A percentile compares a stretch with the other conserved stretches of the same genome.
Evolutionary conservation across 2,888 invertebrate species (phyloP).

Genomic region (Acrobasis suavella): DNA sequence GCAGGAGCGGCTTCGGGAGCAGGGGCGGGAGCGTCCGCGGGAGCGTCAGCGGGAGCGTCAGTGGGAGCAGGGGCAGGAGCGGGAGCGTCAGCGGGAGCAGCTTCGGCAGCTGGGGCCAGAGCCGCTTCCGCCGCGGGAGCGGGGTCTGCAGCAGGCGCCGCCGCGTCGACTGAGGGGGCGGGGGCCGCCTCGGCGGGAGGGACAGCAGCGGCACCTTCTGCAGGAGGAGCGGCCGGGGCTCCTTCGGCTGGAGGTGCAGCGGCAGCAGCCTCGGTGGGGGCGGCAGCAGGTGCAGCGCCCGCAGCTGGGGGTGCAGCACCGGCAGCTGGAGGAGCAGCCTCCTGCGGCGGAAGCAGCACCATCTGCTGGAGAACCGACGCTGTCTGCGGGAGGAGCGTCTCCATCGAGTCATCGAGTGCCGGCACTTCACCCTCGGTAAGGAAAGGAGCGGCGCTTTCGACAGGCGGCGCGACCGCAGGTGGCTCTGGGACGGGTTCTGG

Average conservation of each 20-base stretch:
- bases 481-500: constrained; percentile 45
- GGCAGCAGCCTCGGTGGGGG: constrained; percentile 53
- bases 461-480: constrained; percentile 48
- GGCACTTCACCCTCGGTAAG: constrained; percentile 43
- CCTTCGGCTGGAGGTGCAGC: constrained; percentile 51
- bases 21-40: constrained; percentile 27
- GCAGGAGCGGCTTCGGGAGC: constrained; percentile 33
- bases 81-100: constrained; percentile 23
- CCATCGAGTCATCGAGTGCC: constrained; percentile 19
- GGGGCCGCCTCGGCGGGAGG: constrained; percentile 53
- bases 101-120: constrained; percentile 33
- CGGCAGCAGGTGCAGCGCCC: constrained; percentile 40
- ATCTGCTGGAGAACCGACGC: constrained; percentile 32
- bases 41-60: constrained; percentile 25
- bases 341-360: constrained; percentile 39
- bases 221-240: constrained; percentile 38
- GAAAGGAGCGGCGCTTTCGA: constrained; percentile 40
- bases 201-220: constrained; percentile 37
- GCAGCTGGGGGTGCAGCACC: constrained; percentile 48
- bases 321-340: constrained; percentile 51
- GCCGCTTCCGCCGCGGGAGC: constrained; percentile 30
- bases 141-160: constrained; percentile 35
- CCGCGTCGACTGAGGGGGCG: constrained; percentile 34
- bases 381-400: constrained; percentile 29
- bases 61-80: too few relatives aligned